Evolutionary conservation across 2,888 invertebrate species (phyloP), one percentile per base, ranked within the genome.

Genomic region (Sphaeridia pumilis): DNA sequence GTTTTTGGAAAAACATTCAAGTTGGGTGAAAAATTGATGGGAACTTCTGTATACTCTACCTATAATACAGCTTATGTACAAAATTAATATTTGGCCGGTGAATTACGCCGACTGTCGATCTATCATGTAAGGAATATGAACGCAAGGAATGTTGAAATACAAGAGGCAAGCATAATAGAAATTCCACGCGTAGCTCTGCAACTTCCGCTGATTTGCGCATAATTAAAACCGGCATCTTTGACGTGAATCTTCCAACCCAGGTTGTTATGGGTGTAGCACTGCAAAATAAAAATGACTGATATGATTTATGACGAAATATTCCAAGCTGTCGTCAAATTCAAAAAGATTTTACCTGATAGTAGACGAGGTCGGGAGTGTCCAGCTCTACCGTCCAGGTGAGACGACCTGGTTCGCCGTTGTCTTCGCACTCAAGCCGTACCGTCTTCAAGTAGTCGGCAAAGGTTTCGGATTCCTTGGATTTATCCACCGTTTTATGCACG

Each of bases 161-260:
- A n/a, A n/a, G n/a, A n/a, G n/a, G n/a, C n/a, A n/a, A n/a, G n/a
- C n/a, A n/a, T n/a, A n/a, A n/a, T n/a, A n/a, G n/a, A n/a, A n/a
- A n/a, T n/a, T n/a, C n/a, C n/a, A n/a, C n/a, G n/a, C n/a, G n/a
- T n/a, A n/a, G n/a, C n/a, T n/a, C n/a, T n/a, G n/a, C n/a, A n/a
- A n/a, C n/a, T n/a, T n/a, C n/a, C n/a, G n/a, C n/a, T n/a, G n/a
- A n/a, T n/a, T n/a, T n/a, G n/a, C n/a, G n/a, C n/a, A n/a, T n/a
- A 28, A 17, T 70, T 70, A 61, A 71, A 72, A 7, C 83, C 84
- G 0, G 80, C 78, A 66, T 88, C 82, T 12, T 87, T 81, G 2
- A 92, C 84, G 70, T 86, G 80, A 65, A 92, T 90, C 71, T 88
- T 92, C 90, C 90, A 92, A 46, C 92, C 92, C 26, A 92, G 74